Base-by-base conservation (phyloP, 2,888 invertebrate species). In the Ypsolopha sequella region DNA sequence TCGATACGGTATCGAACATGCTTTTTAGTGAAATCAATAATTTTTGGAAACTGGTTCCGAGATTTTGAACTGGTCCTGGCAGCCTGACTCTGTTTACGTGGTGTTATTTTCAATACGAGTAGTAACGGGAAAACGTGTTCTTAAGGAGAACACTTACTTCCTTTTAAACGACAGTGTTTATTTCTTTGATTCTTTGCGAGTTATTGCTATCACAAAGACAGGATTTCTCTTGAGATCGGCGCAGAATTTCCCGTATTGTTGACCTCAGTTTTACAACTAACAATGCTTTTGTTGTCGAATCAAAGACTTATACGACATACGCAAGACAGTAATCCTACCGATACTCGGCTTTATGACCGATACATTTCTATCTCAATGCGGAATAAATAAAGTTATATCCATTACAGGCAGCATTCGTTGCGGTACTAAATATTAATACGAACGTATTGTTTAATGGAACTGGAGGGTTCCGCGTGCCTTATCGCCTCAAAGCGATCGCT, bases 41-140 rank as follows among this genome's bases (percentile, higher is more conserved):
- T 55, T 53, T 52, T 50, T 36, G 50, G 47, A 44, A 54, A 51
- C 11, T 14, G 11, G 46, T 39, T 45, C 11, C 6, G 9, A 9
- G 48, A 53, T 51, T 43, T 13, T 14, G 7, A 45, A 48, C 52
- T 48, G 52, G 52, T 54, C 39, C n/a, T 10, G 11, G 58, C 56
- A 53, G 13, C 48, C 24, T 48, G 48, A 39, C 33, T 48, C 53
- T 73, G 71, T 71, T 78, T 74, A 70, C 70, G 65, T 63, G 65
- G 67, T 60, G 66, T 70, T 50, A 50, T 50, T 75, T 81, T 80
- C 81, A 78, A 76, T 38, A 2, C 60, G 61, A 63, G 55, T 61
- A 58, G 58, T 78, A 85, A 84, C 85, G 79, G 85, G 78, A 81
- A 78, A 79, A 84, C 85, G 60, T 56, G 85, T 82, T 80, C 66